Conservation (phyloP, 2,888 invertebrate species). For the Xestoiulus laeticollis region DNA sequence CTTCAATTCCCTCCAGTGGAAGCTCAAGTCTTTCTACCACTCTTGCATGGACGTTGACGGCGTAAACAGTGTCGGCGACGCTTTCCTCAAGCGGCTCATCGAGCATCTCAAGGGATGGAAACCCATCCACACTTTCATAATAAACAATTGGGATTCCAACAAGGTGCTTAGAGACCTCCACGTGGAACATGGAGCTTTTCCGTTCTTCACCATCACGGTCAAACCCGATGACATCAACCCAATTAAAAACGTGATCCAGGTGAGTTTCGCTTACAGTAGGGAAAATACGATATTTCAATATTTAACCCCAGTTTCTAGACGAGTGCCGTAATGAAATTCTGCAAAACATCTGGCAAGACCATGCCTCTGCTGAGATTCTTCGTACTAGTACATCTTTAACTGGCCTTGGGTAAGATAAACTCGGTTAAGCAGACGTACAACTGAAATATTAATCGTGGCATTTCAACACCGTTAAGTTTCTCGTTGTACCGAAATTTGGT, state of each 20-base stretch:
- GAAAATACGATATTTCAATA: neutral
- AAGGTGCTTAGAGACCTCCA: constrained; percentile 65
- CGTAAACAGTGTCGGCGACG: constrained; percentile 66
- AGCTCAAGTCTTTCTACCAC: constrained; percentile 70
- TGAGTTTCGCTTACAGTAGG: constrained; percentile 59
- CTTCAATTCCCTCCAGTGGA: constrained; percentile 67
- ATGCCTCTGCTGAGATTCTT: no score
- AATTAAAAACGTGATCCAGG: constrained; percentile 66
- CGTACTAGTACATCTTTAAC: neutral
- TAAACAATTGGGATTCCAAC: constrained; percentile 57
- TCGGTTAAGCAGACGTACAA: neutral
- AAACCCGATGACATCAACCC: constrained; percentile 67
- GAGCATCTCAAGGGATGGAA: constrained; percentile 65
- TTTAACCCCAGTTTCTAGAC: neutral
- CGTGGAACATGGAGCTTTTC: constrained; percentile 67
- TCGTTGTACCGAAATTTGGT: no score
- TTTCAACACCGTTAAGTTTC: no score
- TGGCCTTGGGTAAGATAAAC: neutral
- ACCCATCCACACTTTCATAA: constrained; percentile 56
- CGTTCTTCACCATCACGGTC: constrained; percentile 69
- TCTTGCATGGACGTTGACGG: constrained; percentile 68
- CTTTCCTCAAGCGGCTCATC: constrained; percentile 66
- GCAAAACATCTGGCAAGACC: neutral
- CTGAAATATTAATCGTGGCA: neutral
- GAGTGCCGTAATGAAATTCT: neutral